Evolutionary conservation across 2,797 vertebrate species (phyloP), one percentile per base, ranked within the genome.

Genomic region (Lagorchestes hirsutus): DNA sequence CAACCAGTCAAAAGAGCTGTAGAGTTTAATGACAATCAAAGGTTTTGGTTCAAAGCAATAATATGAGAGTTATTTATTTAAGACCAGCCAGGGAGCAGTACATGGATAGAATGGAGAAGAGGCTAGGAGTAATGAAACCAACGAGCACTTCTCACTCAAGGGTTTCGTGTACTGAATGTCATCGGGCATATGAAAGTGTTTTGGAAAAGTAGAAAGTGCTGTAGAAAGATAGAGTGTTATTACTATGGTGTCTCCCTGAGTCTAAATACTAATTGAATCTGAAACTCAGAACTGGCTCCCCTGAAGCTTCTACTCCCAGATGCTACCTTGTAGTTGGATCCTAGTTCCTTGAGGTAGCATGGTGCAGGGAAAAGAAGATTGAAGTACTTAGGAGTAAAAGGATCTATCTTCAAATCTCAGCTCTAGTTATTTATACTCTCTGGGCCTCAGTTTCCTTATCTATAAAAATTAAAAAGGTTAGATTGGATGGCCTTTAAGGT

Each of bases 1-100:
- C 55, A 93, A 93, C 28, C 9, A 96, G 54, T 57, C 10, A 40
- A 57, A 93, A 54, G 58, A 92, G 54, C 67, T 54, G 91, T 24
- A 55, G 40, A 93, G 91, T 90, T 54, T 95, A 31, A 93, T 16
- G 34, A 40, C 29, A 54, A 95, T 87, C 13, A 93, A 56, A 93
- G 16, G 4, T 82, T 95, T 96, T 62, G 59, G 28, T 94, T 96
- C 59, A 91, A 59, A 95, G 95, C 92, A 90, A 55, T 94, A 46
- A 91, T 55, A 95, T 94, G 56, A 95, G 54, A 92, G 28, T 46
- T 74, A 5, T 87, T 87, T 87, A 50, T 28, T 9, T 91, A 95
- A 94, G 93, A 62, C 50, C 54, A 90, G n/a, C 22, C 56, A 40
- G 31, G 40, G 22, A 55, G 90, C 92, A 40, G n/a, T 4, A 46